Percentiles rank a stretch among this genome's conserved stretches.
These are phyloP conservation scores for Chaetogeoica ovagalla DNA, from an alignment of 2,888 invertebrate genomes.

Conservation along the genomic window DNA sequence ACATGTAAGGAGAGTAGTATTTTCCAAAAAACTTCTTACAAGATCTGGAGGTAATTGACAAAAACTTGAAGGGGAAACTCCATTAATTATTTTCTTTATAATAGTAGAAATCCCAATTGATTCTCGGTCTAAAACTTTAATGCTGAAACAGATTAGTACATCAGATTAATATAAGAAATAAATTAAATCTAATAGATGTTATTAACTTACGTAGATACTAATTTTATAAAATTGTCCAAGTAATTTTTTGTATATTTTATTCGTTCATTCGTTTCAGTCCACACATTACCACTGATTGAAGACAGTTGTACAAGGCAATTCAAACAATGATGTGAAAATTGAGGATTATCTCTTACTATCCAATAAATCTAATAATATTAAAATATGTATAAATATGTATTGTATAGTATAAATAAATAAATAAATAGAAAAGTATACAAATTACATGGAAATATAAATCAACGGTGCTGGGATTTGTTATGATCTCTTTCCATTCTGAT, in stretches of 20 bases:
- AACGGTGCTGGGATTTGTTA: slow-evolving; percentile 73
- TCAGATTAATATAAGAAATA: slow-evolving; percentile 13
- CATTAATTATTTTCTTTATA: slow-evolving; percentile 65
- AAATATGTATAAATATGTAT: slow-evolving; percentile 9
- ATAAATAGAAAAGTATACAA: slow-evolving; percentile 30
- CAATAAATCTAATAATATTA: slow-evolving; percentile 66
- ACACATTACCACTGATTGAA: slow-evolving; percentile 68
- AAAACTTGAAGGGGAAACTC: slow-evolving; percentile 65
- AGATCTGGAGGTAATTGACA: slow-evolving; percentile 62
- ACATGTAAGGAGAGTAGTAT: slow-evolving; percentile 68
- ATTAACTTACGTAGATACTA: slow-evolving; percentile 64
- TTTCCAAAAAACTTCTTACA: slow-evolving; percentile 65
- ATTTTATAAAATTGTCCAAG: slow-evolving; percentile 66
- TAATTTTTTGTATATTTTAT: slow-evolving; percentile 66
- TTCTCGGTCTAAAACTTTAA: slow-evolving; percentile 68
- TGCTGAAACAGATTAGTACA: slow-evolving; percentile 55
- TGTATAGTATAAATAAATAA: background rate
- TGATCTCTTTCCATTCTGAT: slow-evolving; percentile 73
- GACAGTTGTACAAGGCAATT: slow-evolving; percentile 82
- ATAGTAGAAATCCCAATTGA: slow-evolving; percentile 71
- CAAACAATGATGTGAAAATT: slow-evolving; percentile 76
- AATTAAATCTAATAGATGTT: slow-evolving; percentile 1
- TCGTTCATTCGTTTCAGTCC: slow-evolving; percentile 61
- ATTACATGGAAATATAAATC: slow-evolving; percentile 76
- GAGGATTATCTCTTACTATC: slow-evolving; percentile 76